Evolutionary conservation across 2,113 vertebrate genomes (phyloP), one percentile per base, ranked within the genome.

Genomic region (Thinocorus orbignyianus): DNA sequence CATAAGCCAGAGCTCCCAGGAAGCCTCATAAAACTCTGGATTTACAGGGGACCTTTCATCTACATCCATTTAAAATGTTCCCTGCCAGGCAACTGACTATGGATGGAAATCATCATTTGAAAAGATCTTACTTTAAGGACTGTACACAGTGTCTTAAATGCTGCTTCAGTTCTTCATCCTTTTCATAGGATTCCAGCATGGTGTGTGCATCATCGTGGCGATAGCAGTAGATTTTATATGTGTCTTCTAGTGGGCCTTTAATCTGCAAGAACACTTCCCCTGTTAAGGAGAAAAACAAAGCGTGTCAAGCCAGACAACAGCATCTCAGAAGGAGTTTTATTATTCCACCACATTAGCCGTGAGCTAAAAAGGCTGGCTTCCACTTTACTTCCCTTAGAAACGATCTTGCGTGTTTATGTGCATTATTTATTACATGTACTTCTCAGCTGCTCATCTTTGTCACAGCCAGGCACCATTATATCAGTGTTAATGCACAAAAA

Each of bases 201-300:
- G 97, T 93, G 83, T 99, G 99, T 4, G 99, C 99, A 46, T 99
- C 99, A 30, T 99, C 99, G 1, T 99, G 99, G 73, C 99, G 99
- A 95, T 99, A 99, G 97, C 99, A 99, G 96, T 99, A 99, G 94
- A 98, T 98, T 98, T 99, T 99, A 97, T 99, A 99, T 19, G 98
- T 98, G 22, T 99, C 99, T 97, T 99, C 99, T 94, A 99, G 91
- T 22, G 98, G 98, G 82, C 97, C 98, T 98, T 99, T 99, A 79
- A 98, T 98, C 96, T 99, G 99, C 97, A 99, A 98, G 98, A 99
- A 99, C 52, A 98, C 98, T 64, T 99, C 98, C 82, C 99, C 99
- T 99, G 95, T 94, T 86, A 95, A 91, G 98, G 90, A 95, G 87
- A 94, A 91, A 97, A 93, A 92, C 81, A 97, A 93, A 97, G 84